Conservation (phyloP, 2,113 vertebrate genomes). For the Isurus oxyrinchus region DNA sequence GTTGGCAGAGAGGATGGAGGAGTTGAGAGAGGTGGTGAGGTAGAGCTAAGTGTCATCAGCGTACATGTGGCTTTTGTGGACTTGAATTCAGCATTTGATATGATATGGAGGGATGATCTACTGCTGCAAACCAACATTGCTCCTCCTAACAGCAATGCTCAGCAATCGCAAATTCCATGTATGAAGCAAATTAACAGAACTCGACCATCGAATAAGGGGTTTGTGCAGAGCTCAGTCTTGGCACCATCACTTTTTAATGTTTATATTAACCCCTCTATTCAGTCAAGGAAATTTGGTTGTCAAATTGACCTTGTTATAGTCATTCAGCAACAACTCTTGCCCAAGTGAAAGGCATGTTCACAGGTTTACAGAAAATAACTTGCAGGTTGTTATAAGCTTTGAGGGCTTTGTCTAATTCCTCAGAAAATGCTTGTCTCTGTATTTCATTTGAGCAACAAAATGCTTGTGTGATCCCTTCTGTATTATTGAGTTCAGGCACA, state of each 20-base stretch:
- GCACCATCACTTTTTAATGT: not conserved
- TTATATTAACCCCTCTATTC: not conserved
- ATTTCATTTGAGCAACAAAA: not conserved
- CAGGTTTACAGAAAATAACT: too few relatives aligned
- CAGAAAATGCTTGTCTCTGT: not conserved
- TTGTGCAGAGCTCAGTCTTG: not conserved
- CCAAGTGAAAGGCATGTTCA: not conserved
- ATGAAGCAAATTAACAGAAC: not conserved
- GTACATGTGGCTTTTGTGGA: not conserved
- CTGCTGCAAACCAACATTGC: not conserved
- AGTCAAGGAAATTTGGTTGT: not conserved
- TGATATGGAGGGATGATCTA: too few relatives aligned
- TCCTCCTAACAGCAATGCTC: not conserved
- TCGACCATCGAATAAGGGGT: not conserved
- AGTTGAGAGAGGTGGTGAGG: not conserved
- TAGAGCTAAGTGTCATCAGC: too few relatives aligned
- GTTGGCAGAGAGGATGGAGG: not conserved
- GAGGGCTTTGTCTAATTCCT: not conserved
- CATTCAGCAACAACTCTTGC: not conserved
- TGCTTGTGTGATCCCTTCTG: not conserved
- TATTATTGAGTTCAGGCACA: not conserved
- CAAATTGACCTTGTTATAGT: not conserved
- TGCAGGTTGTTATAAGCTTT: not conserved
- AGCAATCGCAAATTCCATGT: not conserved
- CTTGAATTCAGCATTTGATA: not conserved